Conservation (phyloP, 2,113 vertebrate genomes). For the Mobula hypostoma region DNA sequence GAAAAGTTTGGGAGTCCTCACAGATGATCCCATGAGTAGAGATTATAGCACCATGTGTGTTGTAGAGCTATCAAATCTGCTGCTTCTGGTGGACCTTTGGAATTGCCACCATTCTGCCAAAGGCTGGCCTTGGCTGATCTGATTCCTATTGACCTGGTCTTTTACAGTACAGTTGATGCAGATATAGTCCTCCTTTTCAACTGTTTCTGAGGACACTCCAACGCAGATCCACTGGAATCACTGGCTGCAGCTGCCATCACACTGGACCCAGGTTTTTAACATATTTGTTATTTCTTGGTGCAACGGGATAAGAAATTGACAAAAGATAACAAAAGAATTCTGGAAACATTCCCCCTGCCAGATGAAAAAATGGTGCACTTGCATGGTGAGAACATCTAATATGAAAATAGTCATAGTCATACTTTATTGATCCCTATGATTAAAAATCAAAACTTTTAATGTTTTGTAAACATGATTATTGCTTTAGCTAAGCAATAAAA, state of each 20-base stretch:
- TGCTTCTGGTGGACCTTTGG: conserved; percentile 37
- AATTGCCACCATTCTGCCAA: background rate
- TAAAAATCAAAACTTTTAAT: background rate
- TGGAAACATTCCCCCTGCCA: background rate
- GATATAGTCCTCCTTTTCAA: conserved; percentile 94
- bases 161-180: conserved; percentile 73
- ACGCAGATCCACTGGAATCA: conserved; percentile 97
- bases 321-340: background rate
- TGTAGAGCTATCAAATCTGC: conserved; percentile 39
- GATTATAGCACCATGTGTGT: conserved; percentile 84
- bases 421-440: background rate
- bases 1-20: conserved; percentile 76
- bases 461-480: background rate
- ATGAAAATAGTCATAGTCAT: background rate
- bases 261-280: conserved; percentile 76
- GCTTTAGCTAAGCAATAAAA: background rate
- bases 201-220: conserved; percentile 83
- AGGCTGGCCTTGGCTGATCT: conserved; percentile 47
- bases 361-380: background rate
- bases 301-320: background rate
- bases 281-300: background rate
- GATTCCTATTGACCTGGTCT: conserved; percentile 64
- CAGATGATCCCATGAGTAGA: conserved; percentile 80
- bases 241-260: conserved; percentile 93
- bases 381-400: background rate